Evolutionary conservation across 1,140 invertebrate genomes (phyloP).

Genomic region (Drosophila arawakana): DNA sequence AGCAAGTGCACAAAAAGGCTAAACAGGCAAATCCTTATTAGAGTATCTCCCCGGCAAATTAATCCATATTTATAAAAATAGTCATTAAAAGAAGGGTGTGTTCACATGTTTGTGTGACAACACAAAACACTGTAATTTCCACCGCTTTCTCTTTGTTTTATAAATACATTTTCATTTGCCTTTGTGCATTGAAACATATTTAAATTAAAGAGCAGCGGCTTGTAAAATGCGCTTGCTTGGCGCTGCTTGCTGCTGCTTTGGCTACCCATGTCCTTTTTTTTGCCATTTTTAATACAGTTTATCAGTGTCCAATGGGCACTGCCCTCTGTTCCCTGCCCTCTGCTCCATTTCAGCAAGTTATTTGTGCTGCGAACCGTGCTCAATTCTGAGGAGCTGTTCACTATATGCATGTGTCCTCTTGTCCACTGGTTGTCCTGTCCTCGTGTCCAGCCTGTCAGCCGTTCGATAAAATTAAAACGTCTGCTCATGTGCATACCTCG

Average conservation of each 20-base stretch:
- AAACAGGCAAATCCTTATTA: slow-evolving; percentile 54
- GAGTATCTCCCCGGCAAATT: slow-evolving; percentile 55
- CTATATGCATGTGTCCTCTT: slow-evolving; percentile 12
- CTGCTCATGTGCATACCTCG: slow-evolving; percentile 68
- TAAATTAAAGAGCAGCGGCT: slow-evolving; percentile 78
- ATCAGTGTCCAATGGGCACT: slow-evolving; percentile 64
- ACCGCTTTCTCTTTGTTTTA: slow-evolving; percentile 32
- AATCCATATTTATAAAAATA: slow-evolving; percentile 77
- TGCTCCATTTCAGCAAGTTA: slow-evolving; percentile 49
- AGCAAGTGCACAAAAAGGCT: slow-evolving; percentile 71
- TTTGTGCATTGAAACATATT: slow-evolving; percentile 82
- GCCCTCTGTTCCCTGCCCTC: background rate
- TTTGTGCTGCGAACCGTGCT: slow-evolving; percentile 73
- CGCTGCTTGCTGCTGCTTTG: slow-evolving; percentile 21
- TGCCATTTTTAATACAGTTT: slow-evolving; percentile 73
- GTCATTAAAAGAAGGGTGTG: slow-evolving; percentile 73
- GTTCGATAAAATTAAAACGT: slow-evolving; percentile 80
- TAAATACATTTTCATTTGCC: slow-evolving; percentile 81
- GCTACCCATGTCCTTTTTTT: slow-evolving; percentile 36
- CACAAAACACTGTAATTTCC: background rate
- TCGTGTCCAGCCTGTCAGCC: slow-evolving; percentile 52
- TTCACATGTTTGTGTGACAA: slow-evolving; percentile 14
- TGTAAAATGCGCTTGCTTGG: slow-evolving; percentile 66
- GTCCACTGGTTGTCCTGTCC: slow-evolving; percentile 31
- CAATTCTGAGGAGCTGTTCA: slow-evolving; percentile 52